Percentiles rank a stretch among this genome's conserved stretches.
These are phyloP conservation scores for Drosophila aldrichi DNA, from an alignment of 2,888 invertebrate species.

Conservation along the genomic window DNA sequence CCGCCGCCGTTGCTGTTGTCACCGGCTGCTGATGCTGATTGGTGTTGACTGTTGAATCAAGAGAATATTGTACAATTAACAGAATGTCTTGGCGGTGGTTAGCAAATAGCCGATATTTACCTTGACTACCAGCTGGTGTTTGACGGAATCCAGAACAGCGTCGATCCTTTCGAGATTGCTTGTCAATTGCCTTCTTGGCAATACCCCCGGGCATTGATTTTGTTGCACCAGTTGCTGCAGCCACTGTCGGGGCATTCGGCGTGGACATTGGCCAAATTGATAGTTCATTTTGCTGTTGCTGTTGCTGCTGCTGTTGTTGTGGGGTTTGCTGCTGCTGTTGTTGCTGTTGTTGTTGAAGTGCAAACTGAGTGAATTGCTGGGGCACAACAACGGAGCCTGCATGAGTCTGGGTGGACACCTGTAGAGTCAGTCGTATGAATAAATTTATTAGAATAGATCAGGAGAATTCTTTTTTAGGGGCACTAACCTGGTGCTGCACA, in stretches of 20 bases:
- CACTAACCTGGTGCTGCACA: conserved; percentile 76
- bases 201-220: conserved; percentile 83
- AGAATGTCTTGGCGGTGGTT: not conserved
- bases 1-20: conserved; percentile 53
- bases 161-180: conserved; percentile 85
- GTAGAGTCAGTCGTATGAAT: conserved; percentile 9
- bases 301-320: conserved; percentile 65
- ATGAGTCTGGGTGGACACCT: conserved; percentile 89
- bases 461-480: too few species aligned
- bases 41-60: conserved; percentile 72
- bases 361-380: conserved; percentile 71
- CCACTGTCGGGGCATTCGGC: conserved; percentile 52
- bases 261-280: conserved; percentile 74
- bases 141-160: conserved; percentile 84
- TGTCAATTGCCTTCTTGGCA: conserved; percentile 85
- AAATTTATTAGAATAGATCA: not conserved
- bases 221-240: conserved; percentile 53
- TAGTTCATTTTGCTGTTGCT: conserved; percentile 68
- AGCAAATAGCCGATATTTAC: conserved; percentile 52
- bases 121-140: conserved; percentile 85
- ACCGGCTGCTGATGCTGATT: conserved; percentile 74
- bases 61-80: not conserved
- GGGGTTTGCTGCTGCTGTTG: conserved; percentile 64
- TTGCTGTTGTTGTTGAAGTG: conserved; percentile 65
- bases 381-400: conserved; percentile 83